These are phyloP conservation scores for Hydrolagus affinis DNA, from an alignment of 2,113 vertebrate species.

Conservation along the genomic window DNA sequence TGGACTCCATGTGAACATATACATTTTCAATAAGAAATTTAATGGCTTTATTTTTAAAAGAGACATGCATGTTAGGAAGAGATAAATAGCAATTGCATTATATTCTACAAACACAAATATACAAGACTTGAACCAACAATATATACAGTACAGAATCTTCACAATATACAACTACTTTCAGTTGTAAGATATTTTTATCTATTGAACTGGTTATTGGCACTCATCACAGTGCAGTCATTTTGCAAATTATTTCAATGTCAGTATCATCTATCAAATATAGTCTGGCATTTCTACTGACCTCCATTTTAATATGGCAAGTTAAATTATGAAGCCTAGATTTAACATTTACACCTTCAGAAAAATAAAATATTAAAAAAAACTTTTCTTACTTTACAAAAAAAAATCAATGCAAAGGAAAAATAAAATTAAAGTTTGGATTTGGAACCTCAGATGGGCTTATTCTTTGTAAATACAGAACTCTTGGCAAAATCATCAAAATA, in stretches of 20 bases:
- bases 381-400: not conserved
- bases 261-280: not conserved
- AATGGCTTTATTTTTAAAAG: constrained; percentile 10
- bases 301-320: not conserved
- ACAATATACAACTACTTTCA: constrained; percentile 27
- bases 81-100: not conserved
- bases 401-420: not conserved
- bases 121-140: constrained; percentile 17
- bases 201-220: not conserved
- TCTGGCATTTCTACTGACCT: constrained; percentile 2
- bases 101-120: constrained; percentile 15
- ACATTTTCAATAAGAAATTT: constrained; percentile 22
- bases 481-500: not conserved
- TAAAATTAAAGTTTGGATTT: constrained; percentile 6
- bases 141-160: constrained; percentile 28
- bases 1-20: not conserved
- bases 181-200: not conserved
- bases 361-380: not conserved
- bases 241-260: constrained; percentile 16
- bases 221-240: not conserved
- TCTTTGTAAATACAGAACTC: not conserved
- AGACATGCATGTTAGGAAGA: constrained; percentile 18
- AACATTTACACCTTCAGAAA: constrained; percentile 21
- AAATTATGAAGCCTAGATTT: constrained; percentile 18
- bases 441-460: not conserved